Conservation (phyloP, 92 coral and sea anemone genomes). For the Palythoa caribaeorum region DNA sequence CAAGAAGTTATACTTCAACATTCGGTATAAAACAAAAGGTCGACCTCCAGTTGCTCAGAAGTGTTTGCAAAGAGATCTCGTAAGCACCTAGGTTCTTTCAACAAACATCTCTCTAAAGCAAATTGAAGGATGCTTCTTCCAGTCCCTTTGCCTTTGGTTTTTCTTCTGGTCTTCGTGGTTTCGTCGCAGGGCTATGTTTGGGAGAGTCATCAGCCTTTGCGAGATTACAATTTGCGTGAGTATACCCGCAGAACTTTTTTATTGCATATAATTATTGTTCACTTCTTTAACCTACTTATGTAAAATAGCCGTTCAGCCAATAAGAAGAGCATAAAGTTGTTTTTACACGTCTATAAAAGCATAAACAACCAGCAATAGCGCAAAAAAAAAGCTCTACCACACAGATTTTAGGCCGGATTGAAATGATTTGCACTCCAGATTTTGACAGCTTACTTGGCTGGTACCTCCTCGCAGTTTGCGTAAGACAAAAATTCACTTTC, state of each 20-base stretch:
- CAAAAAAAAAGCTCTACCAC: background rate
- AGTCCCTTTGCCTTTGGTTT: background rate
- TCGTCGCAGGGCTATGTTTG: conserved; percentile 11
- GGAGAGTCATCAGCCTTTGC: conserved; percentile 9
- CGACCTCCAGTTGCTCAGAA: background rate
- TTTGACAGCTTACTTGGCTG: too few relatives aligned
- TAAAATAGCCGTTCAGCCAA: background rate
- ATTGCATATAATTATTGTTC: too few relatives aligned
- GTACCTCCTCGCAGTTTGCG: too few relatives aligned
- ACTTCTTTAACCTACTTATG: background rate
- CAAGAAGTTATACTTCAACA: background rate
- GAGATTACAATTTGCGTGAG: conserved; percentile 15
- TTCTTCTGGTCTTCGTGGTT: background rate
- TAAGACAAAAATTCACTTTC: too few relatives aligned
- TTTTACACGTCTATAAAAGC: background rate
- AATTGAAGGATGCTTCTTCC: conserved; percentile 3
- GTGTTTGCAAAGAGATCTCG: background rate
- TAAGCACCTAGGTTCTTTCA: background rate
- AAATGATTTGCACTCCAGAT: too few relatives aligned
- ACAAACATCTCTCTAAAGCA: background rate
- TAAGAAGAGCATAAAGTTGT: background rate
- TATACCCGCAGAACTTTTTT: background rate
- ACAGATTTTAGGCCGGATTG: background rate
- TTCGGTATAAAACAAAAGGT: conserved; percentile 16
- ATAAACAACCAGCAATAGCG: background rate